Evolutionary conservation across 64 coral and sea anemone genomes (phyloP), one percentile per base, ranked within the genome.

Genomic region (Orbicella faveolata): DNA sequence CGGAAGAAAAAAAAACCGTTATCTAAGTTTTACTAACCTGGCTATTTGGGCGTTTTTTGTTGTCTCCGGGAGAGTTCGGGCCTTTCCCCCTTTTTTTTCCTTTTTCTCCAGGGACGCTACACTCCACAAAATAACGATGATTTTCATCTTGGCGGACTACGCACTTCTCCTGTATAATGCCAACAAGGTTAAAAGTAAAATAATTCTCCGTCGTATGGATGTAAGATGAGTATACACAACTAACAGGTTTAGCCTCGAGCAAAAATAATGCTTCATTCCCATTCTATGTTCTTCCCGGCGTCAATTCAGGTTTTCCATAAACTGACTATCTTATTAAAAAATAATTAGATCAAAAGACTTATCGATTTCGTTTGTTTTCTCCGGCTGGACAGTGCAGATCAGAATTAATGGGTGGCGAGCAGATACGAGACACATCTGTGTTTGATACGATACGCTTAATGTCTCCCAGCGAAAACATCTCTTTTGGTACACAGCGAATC

Each of bases 41-140:
- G 21, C 21, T 26, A 25, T 30, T 70, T 9, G 57, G 26, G 14
- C 39, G 36, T 52, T 53, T 70, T 70, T 44, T 52, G 36, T 52
- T 85, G 0, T 85, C 82, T 52, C 65, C 65, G 0, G 37, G 9
- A 5, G 23, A 62, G 23, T 20, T n/a, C 10, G 63, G 0, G 7
- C 67, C 20, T 48, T 85, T 85, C n/a, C 61, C 63, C 33, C 34
- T 85, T 85, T 85, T 84, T 20, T 84, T 34, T 51, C 81, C 61
- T 68, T 68, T 33, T 26, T 72, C 41, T 70, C 64, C 21, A 7
- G 57, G 21, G 4, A 33, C 9, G 35, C 23, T 44, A 52, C 82
- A 85, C 72, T 36, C 6, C 65, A 85, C 39, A 26, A 44, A 85
- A 33, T 52, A 85, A 9, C 23, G 12, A 2, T 66, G 41, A 9